Evolutionary conservation across 1,140 invertebrate genomes (phyloP).

Genomic region (Eueides isabella): DNA sequence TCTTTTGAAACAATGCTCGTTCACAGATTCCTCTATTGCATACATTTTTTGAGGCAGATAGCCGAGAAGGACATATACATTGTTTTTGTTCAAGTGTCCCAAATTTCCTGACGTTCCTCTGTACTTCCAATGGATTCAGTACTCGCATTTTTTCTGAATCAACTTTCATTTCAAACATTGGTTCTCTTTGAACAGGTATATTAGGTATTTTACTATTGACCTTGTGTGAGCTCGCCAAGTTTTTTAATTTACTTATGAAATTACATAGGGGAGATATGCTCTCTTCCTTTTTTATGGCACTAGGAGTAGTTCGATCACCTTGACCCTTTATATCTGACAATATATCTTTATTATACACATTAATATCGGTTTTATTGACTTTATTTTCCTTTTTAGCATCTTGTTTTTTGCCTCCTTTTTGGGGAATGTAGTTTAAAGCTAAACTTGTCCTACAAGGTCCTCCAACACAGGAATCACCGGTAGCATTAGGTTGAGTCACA

Average conservation of each 20-base stretch:
- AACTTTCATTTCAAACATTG: conserved; percentile 52
- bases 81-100: conserved; percentile 34
- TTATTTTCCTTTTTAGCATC: not conserved
- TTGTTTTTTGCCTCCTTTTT: not conserved
- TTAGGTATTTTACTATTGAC: conserved; percentile 29
- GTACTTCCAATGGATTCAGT: conserved; percentile 49
- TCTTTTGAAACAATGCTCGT: conserved; percentile 39
- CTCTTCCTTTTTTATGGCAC: not conserved
- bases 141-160: conserved; percentile 43
- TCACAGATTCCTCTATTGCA: conserved; percentile 44
- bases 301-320: not conserved
- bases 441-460: conserved; percentile 4
- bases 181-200: conserved; percentile 33
- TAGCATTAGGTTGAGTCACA: not conserved
- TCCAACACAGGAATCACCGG: conserved; percentile 7
- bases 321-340: not conserved
- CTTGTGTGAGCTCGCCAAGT: not conserved
- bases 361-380: not conserved
- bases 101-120: conserved; percentile 41
- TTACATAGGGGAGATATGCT: not conserved
- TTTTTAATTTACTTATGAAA: conserved; percentile 2
- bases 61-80: conserved; percentile 52
- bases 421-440: not conserved
- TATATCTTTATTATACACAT: not conserved
- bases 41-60: not conserved